These are phyloP conservation scores for Sebastes jordani DNA, from an alignment of 2,797 vertebrate genomes.

Conservation along the genomic window DNA sequence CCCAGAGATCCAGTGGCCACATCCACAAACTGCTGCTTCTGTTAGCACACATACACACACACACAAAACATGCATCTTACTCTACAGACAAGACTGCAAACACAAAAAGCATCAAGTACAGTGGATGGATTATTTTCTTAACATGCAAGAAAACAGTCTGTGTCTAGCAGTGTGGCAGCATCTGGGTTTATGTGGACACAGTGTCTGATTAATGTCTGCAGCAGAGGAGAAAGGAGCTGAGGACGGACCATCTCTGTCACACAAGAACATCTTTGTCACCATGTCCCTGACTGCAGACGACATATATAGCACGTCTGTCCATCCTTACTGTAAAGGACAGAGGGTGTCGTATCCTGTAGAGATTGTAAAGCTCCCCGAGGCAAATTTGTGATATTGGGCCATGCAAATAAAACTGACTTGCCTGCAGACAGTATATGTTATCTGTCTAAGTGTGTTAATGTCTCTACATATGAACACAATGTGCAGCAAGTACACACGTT, in stretches of 20 bases:
- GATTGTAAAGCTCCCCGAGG: too few relatives aligned
- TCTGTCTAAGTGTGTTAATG: conserved; percentile 6
- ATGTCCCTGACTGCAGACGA: neutral
- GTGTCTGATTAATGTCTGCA: conserved; percentile 28
- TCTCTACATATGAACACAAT: neutral
- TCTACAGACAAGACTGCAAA: neutral
- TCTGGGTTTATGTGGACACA: conserved; percentile 8
- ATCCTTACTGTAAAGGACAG: too few relatives aligned
- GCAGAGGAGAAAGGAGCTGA: conserved; percentile 18
- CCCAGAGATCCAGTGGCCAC: conserved; percentile 95
- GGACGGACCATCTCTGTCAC: conserved; percentile 34
- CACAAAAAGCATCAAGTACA: neutral
- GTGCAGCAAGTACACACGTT: neutral
- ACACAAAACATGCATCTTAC: conserved; percentile 4
- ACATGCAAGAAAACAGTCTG: neutral
- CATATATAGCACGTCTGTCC: too few relatives aligned
- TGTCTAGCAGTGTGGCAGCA: neutral
- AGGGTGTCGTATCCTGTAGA: too few relatives aligned
- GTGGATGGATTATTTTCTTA: neutral
- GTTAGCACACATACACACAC: conserved; percentile 31
- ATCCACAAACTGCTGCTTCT: conserved; percentile 96
- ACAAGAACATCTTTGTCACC: conserved; percentile 41
- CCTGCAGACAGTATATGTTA: neutral
- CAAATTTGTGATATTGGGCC: too few relatives aligned
- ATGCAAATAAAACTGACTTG: too few relatives aligned